Evolutionary conservation across 2,888 invertebrate genomes (phyloP), one percentile per base, ranked within the genome.

Genomic region (Tetranychus piercei): DNA sequence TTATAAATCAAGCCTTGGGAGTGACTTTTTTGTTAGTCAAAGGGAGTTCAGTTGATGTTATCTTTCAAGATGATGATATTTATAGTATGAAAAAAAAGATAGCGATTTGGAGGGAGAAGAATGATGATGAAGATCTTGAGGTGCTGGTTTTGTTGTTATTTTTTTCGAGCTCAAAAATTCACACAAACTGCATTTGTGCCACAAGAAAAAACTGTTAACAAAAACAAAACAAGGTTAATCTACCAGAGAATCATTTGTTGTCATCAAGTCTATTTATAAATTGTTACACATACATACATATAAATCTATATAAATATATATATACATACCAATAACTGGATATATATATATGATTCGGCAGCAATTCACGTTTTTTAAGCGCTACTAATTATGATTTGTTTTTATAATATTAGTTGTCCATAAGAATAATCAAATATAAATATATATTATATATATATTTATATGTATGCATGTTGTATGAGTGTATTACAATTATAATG

Each of bases 1-100:
- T 55, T 55, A 55, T 55, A 55, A 55, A 55, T 55, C 55, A 55
- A 55, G 55, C 55, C 55, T 55, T 55, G 55, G 55, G 55, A 55
- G 6, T 55, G 55, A 55, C 55, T 55, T 55, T 55, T 55, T 15
- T 15, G 9, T 55, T 15, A 55, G 55, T 55, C 55, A 55, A 45
- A 45, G 9, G 45, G 15, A 55, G 55, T 9, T 34, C 34, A 55
- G 55, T 55, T 55, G 9, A 45, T 45, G 45, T 8, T 45, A 45
- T 45, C 9, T 45, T 8, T 45, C 6, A 9, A 45, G 45, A 55
- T 55, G 55, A 55, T 55, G 55, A 55, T 34, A 34, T 34, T 34
- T 34, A 34, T 34, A 34, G 34, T 34, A 34, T 9, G 55, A 55
- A 55, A 15, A 55, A 15, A 15, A 55, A 55, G 55, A 55, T 55